phyloP scores from a whole-genome alignment of 2,797 vertebrate species.

The Monodelphis domestica region DNA sequence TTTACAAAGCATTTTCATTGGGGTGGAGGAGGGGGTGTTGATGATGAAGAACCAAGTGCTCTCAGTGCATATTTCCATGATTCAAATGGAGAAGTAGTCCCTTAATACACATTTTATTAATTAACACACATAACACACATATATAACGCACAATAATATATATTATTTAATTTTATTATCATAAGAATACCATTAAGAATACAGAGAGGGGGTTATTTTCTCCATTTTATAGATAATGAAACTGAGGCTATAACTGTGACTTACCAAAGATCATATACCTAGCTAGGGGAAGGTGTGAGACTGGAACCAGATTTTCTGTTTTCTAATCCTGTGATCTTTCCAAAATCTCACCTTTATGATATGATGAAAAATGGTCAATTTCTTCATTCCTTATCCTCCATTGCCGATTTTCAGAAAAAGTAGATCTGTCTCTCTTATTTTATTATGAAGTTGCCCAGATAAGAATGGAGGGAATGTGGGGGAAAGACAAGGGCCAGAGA shows the following conservation, averaged over 20 bases:
- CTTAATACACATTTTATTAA: too few relatives aligned
- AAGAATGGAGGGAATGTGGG: not conserved
- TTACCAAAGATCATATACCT: not conserved
- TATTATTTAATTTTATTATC: not conserved
- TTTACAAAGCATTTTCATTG: not conserved
- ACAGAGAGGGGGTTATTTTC: not conserved
- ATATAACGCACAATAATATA: too few relatives aligned
- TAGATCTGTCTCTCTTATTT: not conserved
- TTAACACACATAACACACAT: too few relatives aligned
- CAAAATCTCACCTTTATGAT: not conserved
- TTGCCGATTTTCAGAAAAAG: not conserved
- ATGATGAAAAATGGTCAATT: not conserved
- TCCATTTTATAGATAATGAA: not conserved
- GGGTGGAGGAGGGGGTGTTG: not conserved
- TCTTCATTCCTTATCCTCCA: not conserved
- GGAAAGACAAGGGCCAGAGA: slow-evolving; percentile 18
- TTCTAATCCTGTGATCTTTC: not conserved
- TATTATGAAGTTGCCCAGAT: not conserved
- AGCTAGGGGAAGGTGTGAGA: not conserved
- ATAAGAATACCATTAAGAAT: not conserved
- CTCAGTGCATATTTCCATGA: not conserved
- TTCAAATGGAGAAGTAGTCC: not conserved
- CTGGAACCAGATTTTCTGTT: not conserved
- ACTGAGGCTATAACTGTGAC: not conserved
- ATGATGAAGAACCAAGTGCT: not conserved